phyloP scores from a whole-genome alignment of 2,113 vertebrate genomes.

The Epinephelus moara region DNA sequence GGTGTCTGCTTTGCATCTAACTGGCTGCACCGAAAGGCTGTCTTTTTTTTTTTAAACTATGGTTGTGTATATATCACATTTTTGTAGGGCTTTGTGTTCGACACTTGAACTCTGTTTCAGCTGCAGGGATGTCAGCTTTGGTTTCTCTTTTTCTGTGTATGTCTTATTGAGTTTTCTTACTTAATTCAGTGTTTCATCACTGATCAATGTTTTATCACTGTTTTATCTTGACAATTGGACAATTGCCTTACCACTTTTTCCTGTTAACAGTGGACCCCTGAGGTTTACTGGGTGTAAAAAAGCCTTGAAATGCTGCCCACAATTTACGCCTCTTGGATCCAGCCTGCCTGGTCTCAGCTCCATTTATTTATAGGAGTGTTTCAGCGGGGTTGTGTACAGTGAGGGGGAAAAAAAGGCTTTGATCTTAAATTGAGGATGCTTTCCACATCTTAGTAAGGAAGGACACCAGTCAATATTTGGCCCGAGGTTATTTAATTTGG shows the following conservation, averaged over 20 bases:
- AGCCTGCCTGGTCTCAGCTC: constrained; percentile 43
- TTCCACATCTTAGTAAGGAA: constrained; percentile 68
- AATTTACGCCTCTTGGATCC: constrained; percentile 73
- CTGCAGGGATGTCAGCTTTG: constrained; percentile 55
- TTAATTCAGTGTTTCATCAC: constrained; percentile 75
- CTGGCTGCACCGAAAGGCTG: constrained; percentile 24
- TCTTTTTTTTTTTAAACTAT: not conserved
- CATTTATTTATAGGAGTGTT: constrained; percentile 70
- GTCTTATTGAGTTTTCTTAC: constrained; percentile 64
- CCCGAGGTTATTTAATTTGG: constrained; percentile 80
- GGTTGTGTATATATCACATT: constrained; percentile 40
- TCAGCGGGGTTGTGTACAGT: constrained; percentile 64
- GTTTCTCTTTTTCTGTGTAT: constrained; percentile 56
- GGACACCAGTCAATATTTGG: constrained; percentile 81
- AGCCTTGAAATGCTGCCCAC: constrained; percentile 66
- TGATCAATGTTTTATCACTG: constrained; percentile 77
- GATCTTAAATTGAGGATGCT: constrained; percentile 73
- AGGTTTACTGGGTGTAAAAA: constrained; percentile 65
- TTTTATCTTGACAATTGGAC: constrained; percentile 77
- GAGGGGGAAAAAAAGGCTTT: constrained; percentile 46
- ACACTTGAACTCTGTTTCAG: constrained; percentile 43
- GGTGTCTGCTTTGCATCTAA: constrained; percentile 34
- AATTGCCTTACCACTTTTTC: constrained; percentile 62
- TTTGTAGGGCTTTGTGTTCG: constrained; percentile 34
- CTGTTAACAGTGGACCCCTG: constrained; percentile 61